Base-by-base conservation (phyloP, 2,113 vertebrate species). In the Myotis brandtii region DNA sequence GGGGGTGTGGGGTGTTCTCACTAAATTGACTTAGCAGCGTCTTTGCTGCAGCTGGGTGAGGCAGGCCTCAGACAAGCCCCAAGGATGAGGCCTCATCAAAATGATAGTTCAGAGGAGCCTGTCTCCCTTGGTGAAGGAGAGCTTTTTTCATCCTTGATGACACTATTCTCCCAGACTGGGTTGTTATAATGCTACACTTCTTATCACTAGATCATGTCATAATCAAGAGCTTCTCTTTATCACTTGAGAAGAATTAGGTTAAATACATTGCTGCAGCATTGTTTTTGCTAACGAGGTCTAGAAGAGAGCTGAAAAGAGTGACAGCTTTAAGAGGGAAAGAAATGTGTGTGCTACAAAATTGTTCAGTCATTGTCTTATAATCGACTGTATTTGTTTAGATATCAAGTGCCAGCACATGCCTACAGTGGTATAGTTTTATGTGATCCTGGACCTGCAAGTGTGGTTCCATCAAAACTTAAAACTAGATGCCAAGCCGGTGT, bases 191-290 rank as follows among this genome's bases (percentile, higher is more conserved):
- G 62, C 54, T 83, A 43, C 75, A 86, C 20, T 89, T 56, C 67
- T 56, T 83, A 17, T 84, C 69, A 48, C 32, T 91, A 32, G 52
- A 52, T 62, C 70, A 79, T 79, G 37, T 66, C 34, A 76, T n/a
- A 95, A 48, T 52, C 43, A 95, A 80, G 59, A 92, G 64, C 43
- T 91, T 75, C 11, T 48, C 40, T 62, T 95, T 76, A 59, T 87
- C 52, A 40, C 48, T 86, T 64, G n/a, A 95, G 77, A 87, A 88
- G 11, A 32, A 67, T 43, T 73, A 85, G 66, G 64, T 92, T 93
- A 82, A 92, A 64, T 89, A 37, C 18, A 21, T 69, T 48, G 21
- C 21, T 54, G 2, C 62, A 48, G 67, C 8, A 40, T 32, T 54
- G 21, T 84, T 27, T 96, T 84, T 93, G 37, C 40, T 69, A 23